Conservation (phyloP, 2,797 vertebrate species). For the Halcyon leucocephala region DNA sequence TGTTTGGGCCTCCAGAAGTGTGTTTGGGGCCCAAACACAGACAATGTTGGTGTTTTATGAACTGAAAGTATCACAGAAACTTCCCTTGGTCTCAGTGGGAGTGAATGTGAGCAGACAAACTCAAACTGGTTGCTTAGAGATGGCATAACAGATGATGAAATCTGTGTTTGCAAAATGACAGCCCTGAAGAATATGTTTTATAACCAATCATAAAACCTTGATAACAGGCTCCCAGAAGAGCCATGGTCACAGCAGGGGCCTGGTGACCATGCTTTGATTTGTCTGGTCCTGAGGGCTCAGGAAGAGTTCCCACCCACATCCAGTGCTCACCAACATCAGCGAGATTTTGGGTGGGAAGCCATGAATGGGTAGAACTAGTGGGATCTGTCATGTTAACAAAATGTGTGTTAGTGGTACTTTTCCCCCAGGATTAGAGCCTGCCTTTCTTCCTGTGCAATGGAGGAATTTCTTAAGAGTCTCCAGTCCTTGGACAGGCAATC, state of each 20-base stretch:
- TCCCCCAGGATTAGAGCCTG: not conserved
- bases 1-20: not conserved
- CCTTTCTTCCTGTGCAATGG: not conserved
- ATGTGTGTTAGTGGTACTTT: not conserved
- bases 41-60: not conserved
- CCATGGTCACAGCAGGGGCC: too few relatives aligned
- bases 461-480: not conserved
- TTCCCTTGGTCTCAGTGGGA: not conserved
- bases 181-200: not conserved
- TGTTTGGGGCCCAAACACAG: not conserved
- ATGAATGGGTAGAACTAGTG: not conserved
- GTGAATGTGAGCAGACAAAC: not conserved
- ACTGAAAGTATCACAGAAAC: not conserved
- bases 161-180: not conserved
- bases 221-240: not conserved
- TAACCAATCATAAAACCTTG: not conserved
- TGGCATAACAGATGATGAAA: not conserved
- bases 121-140: not conserved
- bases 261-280: not conserved
- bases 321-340: not conserved
- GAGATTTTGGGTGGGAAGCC: not conserved
- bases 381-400: not conserved
- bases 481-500: not conserved
- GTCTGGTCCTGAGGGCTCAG: not conserved
- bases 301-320: not conserved